phyloP scores from a whole-genome alignment of 2,888 invertebrate genomes.

The Stenolophus ochropezus region DNA sequence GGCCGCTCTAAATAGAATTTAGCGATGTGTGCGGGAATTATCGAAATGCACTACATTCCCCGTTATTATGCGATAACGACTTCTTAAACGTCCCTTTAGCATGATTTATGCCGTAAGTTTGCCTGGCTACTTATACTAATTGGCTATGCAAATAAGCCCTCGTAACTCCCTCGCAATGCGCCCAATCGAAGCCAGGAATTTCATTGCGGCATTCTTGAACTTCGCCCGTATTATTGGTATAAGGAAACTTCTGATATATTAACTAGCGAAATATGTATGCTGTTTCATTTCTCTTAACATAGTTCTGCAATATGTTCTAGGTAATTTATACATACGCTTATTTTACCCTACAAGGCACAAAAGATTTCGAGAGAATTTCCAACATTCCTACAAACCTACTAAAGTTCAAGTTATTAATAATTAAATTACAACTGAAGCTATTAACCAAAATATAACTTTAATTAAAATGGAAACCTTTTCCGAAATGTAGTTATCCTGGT shows the following conservation, averaged over 20 bases:
- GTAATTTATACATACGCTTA: background rate
- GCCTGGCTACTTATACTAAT: conserved; percentile 58
- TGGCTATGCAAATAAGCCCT: conserved; percentile 55
- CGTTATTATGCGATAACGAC: conserved; percentile 58
- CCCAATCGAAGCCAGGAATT: conserved; percentile 19
- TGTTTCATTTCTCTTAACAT: background rate
- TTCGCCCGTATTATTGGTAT: background rate
- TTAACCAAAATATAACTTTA: no score
- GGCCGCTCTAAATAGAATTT: conserved; percentile 33
- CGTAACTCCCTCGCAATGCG: conserved; percentile 6
- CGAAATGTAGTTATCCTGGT: no score
- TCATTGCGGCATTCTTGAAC: conserved; percentile 5
- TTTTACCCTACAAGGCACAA: no score
- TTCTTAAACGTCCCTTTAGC: conserved; percentile 59
- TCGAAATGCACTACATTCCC: conserved; percentile 50
- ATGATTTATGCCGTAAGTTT: conserved; percentile 59
- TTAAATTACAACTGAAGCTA: no score
- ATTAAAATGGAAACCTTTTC: no score
- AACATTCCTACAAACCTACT: no score
- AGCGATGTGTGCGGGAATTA: conserved; percentile 36
- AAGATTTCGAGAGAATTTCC: no score
- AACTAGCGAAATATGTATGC: background rate
- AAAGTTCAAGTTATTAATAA: no score
- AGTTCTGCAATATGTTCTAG: background rate
- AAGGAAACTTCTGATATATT: background rate